Base-by-base conservation (phyloP, 2,113 vertebrate genomes). In the Acinonyx jubatus region DNA sequence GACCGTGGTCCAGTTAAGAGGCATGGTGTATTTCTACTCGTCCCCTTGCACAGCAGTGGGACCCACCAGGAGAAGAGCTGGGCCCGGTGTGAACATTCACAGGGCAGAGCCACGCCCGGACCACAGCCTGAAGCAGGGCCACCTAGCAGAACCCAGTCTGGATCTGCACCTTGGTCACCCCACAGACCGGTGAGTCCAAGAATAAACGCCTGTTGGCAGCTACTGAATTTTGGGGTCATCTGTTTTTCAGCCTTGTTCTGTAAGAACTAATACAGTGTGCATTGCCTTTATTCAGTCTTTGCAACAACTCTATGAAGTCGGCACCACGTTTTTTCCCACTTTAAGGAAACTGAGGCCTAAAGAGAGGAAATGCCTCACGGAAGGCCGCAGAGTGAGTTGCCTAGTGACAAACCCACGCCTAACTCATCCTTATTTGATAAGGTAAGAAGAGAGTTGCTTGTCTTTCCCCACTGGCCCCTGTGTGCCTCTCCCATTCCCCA, bases 131-230 rank as follows among this genome's bases (percentile, higher is more conserved):
- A 80, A 69, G 55, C 38, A 83, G 21, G 81, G 41, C 15, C 65
- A 7, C 8, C 8, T 3, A 16, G 50, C 41, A 1, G 1, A 23
- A 31, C 14, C n/a, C 38, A 27, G 45, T 13, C n/a, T 63, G 4
- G 48, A 11, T 33, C 27, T 2, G 1, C 41, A 3, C 29, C 45
- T 13, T 1, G 16, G 27, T 23, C 33, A 48, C 36, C 7, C 48
- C 10, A 29, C 18, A 61, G 86, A 85, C 16, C 50, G 18, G 16
- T 13, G 89, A 31, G 18, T 80, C 48, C 74, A 84, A 19, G 45
- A 29, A 65, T 7, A 36, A 84, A 33, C 4, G 2, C 31, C 33
- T 6, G 0, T 66, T 11, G 66, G 25, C 14, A 78, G 55, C 19
- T 66, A 55, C 41, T 69, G 63, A 23, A 48, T 78, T 78, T 18